Evolutionary conservation across 2,888 invertebrate genomes (phyloP).

Genomic region (Scelioninae gen. 1): DNA sequence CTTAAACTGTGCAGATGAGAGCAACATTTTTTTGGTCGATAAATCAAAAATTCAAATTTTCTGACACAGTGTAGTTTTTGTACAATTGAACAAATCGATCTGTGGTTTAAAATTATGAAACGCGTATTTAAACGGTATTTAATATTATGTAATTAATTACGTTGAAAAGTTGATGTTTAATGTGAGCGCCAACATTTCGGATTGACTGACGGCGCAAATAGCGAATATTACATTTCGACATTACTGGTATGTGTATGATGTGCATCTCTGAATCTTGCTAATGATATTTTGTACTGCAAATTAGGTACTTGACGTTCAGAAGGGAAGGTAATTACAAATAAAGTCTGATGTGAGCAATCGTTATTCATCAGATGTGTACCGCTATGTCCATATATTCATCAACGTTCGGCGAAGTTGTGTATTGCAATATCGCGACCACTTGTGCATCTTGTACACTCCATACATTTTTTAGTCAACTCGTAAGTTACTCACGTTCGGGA

Average conservation of each 20-base stretch:
- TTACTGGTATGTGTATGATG: constrained; percentile 11
- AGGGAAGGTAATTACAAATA: constrained; percentile 54
- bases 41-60: too few species aligned
- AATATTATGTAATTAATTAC: constrained; percentile 4
- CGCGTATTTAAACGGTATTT: background rate
- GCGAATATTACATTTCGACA: constrained; percentile 31
- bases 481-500: constrained; percentile 6
- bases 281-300: constrained; percentile 53
- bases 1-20: too few species aligned
- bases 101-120: background rate
- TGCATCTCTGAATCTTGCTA: constrained; percentile 34
- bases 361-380: constrained; percentile 37
- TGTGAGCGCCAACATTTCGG: constrained; percentile 9
- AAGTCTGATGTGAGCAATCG: constrained; percentile 42
- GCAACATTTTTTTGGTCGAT: too few species aligned
- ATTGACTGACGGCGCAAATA: constrained; percentile 35
- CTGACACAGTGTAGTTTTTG: too few species aligned
- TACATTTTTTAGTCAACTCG: constrained; percentile 28
- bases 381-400: constrained; percentile 14
- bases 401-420: constrained; percentile 16
- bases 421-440: constrained; percentile 13
- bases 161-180: constrained; percentile 13
- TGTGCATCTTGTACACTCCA: constrained; percentile 20
- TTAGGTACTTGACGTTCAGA: constrained; percentile 47
- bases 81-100: background rate